Base-by-base conservation (phyloP, 2,797 vertebrate genomes). In the Centropyge bicolor region DNA sequence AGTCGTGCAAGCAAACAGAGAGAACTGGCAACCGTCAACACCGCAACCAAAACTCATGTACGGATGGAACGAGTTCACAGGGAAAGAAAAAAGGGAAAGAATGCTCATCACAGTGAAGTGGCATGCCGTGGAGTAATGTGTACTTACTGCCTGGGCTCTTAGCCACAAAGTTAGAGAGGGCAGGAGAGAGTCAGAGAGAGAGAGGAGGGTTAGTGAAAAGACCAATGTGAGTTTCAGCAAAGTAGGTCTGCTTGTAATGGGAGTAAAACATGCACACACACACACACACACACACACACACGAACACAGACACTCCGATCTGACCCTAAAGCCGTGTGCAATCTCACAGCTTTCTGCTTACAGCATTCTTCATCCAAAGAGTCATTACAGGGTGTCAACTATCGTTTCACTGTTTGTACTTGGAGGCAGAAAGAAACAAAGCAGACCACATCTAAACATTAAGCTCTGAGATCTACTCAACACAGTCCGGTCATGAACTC, bases 71-170 rank as follows among this genome's bases (percentile, higher is more conserved):
- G 51, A 55, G 69, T 66, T 64, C 46, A 77, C 43, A 74, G 62
- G 65, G 75, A 76, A 46, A 60, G 38, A 31, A 67, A 63, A 78
- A 72, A 72, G 57, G 20, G 17, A 75, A 35, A 75, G 57, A 76
- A 75, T 27, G 73, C 55, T 78, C 67, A 78, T 85, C 69, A 74
- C 48, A 81, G 78, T 38, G 74, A 57, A 82, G 79, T 77, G 54
- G 85, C 85, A 90, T 91, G 90, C 74, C 56, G 80, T 76, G 83
- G 79, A 91, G 85, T 82, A 89, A 91, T 82, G 91, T 82, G 82
- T 94, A 95, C 95, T 96, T 94, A 96, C 95, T 92, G 92, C 83
- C 76, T 51, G 57, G 85, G 91, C 94, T 91, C 92, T 95, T 83
- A 93, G 93, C 90, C 94, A 92, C 81, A 93, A 40, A 94, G 78